Evolutionary conservation across 2,888 invertebrate species (phyloP).

Genomic region (Sympetrum striolatum): DNA sequence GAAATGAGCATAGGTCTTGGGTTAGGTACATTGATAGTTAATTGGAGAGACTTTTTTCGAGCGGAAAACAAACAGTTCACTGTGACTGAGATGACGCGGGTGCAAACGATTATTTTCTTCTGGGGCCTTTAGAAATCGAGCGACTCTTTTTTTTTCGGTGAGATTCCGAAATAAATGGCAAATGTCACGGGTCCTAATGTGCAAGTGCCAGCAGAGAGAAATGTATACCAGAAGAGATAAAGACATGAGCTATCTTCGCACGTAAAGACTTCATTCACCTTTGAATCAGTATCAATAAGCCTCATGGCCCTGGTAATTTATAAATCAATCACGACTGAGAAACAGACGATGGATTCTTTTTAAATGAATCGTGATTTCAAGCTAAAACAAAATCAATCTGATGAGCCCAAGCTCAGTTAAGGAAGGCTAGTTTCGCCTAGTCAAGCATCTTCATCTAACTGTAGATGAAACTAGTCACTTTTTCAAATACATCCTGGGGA

Average conservation of each 20-base stretch:
- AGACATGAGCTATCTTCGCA: not conserved
- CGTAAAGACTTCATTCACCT: not conserved
- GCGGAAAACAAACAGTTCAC: not conserved
- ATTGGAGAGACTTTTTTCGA: not conserved
- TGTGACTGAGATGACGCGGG: not conserved
- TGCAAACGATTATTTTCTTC: not conserved
- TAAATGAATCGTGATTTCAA: too few species aligned
- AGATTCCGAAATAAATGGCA: not conserved
- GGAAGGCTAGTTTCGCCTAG: too few species aligned
- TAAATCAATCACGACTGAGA: too few species aligned
- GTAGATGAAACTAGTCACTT: too few species aligned
- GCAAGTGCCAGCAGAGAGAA: not conserved
- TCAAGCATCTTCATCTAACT: too few species aligned
- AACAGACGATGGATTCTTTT: too few species aligned
- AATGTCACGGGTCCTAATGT: not conserved
- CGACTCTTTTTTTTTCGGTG: not conserved
- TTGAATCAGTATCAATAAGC: not conserved
- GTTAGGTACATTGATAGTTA: not conserved
- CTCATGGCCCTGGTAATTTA: too few species aligned
- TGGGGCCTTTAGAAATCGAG: not conserved
- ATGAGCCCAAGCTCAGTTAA: too few species aligned
- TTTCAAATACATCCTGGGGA: too few species aligned
- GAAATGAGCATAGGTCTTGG: not conserved
- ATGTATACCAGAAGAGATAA: not conserved
- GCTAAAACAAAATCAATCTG: too few species aligned